Base-by-base conservation (phyloP, 2,888 invertebrate species). In the Melolontha melolontha region DNA sequence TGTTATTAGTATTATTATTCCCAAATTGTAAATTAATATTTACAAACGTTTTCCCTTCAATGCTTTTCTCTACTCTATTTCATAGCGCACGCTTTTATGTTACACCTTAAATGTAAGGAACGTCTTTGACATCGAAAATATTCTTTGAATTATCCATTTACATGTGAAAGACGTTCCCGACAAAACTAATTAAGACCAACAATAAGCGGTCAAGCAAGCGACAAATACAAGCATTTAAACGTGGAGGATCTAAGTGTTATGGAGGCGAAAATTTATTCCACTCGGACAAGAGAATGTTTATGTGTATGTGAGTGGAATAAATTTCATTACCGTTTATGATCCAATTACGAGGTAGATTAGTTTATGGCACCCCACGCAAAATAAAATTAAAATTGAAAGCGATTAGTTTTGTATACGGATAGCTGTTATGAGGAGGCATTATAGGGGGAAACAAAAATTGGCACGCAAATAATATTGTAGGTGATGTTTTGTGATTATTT, bases 191-290 rank as follows among this genome's bases (percentile, higher is more conserved):
- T 47, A 47, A 59, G 14, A 29, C 22, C 42, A 47, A 59, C 47
- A 59, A 47, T 59, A 59, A 59, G 22, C 44, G 44, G 59, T 34
- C 22, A 59, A 59, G 59, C 59, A 59, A 59, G 59, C 59, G 59
- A 59, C 59, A 59, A 34, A 59, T 41, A 44, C 59, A 59, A 34
- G 59, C 44, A 47, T 17, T 42, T n/a, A 29, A n/a, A 44, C 44
- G 47, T 44, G 59, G 47, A 47, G 29, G 59, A 44, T 34, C 44
- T 59, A 22, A 59, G 44, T n/a, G 44, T 34, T 54, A 39, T 10
- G 59, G 44, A 59, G 59, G 59, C 59, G 59, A 59, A 59, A 47
- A 59, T 44, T 59, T 59, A 59, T 47, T 59, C 59, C 44, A 59
- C 59, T 29, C 16, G 14, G 27, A 11, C 22, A 22, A 22, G 22